A percentile compares a stretch with the other conserved stretches of the same genome.
phyloP scores from a whole-genome alignment of 2,797 vertebrate species.

The Carapus acus region DNA sequence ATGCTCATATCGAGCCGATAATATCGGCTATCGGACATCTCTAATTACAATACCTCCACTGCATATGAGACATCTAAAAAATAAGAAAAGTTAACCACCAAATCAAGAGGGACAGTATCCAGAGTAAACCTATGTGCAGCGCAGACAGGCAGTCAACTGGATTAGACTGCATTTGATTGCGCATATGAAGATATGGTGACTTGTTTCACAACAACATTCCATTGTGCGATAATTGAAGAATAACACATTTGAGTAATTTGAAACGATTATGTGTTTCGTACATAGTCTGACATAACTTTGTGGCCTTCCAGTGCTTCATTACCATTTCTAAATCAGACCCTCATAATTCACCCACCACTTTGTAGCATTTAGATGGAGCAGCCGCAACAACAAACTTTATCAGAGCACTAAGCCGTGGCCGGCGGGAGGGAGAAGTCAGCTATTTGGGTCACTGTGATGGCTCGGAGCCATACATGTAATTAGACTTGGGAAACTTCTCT shows the following conservation, averaged over 20 bases:
- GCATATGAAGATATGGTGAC: no score
- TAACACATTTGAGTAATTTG: neutral
- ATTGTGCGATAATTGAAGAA: neutral
- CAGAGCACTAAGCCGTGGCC: constrained; percentile 29
- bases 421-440: constrained; percentile 39
- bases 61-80: no score
- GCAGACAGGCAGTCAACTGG: neutral
- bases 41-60: no score
- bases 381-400: constrained; percentile 48
- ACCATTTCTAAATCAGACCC: constrained; percentile 16
- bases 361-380: constrained; percentile 27
- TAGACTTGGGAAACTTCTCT: constrained; percentile 67
- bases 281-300: neutral
- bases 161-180: no score
- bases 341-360: constrained; percentile 18
- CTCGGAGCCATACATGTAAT: constrained; percentile 61
- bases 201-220: no score
- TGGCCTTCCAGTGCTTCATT: neutral
- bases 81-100: no score
- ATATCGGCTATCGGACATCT: no score
- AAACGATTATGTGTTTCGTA: neutral
- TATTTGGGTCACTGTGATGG: constrained; percentile 65
- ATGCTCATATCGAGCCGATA: no score
- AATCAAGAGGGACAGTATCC: no score
- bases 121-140: neutral